Base-by-base conservation (phyloP, 2,797 vertebrate genomes). In the Hypotaenidia okinawae region DNA sequence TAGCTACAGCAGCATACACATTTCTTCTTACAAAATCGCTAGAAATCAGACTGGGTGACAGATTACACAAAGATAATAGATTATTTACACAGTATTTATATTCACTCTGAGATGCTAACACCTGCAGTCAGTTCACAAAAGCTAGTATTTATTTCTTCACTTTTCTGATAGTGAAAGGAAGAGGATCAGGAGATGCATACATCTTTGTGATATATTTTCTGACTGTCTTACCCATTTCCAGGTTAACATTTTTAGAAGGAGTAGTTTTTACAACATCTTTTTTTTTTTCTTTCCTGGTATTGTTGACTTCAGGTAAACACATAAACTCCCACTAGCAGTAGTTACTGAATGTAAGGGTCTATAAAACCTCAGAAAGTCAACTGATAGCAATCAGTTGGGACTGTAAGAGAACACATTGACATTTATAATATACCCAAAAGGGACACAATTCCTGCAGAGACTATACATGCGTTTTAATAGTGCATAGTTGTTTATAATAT, bases 281-380 rank as follows among this genome's bases (percentile, higher is more conserved):
- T 4, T 39, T 57, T 57, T 51, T 77, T 73, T 87, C 33, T 37
- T 37, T 85, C 16, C 58, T 87, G 22, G 10, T n/a, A n/a, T 33
- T 90, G 11, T 61, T 81, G 62, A 74, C 35, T 88, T 91, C 58
- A 84, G 45, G 41, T 88, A 86, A 90, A 82, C 43, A 49, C 52
- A 47, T 41, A 75, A 84, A 84, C 68, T 80, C 87, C 76, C 54
- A 74, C 17, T 51, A 67, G 58, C 51, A 92, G 67, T 61, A 79
- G 79, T 5, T 88, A 68, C 33, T 92, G 28, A 21, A 14, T 76
- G 41, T 66, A 69, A 80, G 37, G 69, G 30, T 92, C 67, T 82
- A 70, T 68, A 89, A 88, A 89, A 92, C 28, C 16, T 43, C 21
- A 33, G 43, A 86, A 94, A 90, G 62, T 86, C 87, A 66, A 51